Conservation (phyloP, 2,797 vertebrate species). For the Carduelis carduelis region DNA sequence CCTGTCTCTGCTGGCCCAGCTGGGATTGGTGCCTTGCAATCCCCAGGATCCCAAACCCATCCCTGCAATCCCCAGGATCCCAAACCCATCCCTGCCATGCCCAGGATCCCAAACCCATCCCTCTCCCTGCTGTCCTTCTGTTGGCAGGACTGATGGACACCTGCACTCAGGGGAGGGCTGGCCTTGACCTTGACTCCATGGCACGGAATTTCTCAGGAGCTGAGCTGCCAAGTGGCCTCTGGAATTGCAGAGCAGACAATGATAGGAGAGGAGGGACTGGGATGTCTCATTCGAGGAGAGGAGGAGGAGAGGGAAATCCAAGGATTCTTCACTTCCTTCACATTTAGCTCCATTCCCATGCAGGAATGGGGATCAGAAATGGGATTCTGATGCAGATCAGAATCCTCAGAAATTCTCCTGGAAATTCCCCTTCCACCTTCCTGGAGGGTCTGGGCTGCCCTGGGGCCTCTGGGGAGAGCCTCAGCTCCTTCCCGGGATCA, state of each 20-base stretch:
- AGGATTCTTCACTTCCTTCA: no score
- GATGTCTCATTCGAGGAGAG: no score
- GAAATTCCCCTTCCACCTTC: background rate
- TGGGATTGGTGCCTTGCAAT: background rate
- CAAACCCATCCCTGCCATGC: background rate
- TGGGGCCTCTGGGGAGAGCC: background rate
- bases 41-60: background rate
- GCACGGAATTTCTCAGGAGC: background rate
- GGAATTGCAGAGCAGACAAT: background rate
- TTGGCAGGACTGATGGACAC: background rate
- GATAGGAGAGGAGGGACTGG: no score
- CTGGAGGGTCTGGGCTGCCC: background rate
- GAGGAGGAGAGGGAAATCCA: no score
- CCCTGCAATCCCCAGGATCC: background rate
- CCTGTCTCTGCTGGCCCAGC: no score
- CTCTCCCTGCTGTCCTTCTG: background rate
- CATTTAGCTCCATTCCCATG: no score
- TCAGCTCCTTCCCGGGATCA: background rate
- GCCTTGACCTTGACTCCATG: background rate
- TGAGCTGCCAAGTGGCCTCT: background rate
- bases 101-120: no score
- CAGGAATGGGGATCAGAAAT: no score
- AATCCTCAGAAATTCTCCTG: background rate
- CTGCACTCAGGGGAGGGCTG: background rate
- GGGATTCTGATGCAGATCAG: no score